Base-by-base conservation (phyloP, 1,140 invertebrate species). In the Anoplolepis gracilipes region DNA sequence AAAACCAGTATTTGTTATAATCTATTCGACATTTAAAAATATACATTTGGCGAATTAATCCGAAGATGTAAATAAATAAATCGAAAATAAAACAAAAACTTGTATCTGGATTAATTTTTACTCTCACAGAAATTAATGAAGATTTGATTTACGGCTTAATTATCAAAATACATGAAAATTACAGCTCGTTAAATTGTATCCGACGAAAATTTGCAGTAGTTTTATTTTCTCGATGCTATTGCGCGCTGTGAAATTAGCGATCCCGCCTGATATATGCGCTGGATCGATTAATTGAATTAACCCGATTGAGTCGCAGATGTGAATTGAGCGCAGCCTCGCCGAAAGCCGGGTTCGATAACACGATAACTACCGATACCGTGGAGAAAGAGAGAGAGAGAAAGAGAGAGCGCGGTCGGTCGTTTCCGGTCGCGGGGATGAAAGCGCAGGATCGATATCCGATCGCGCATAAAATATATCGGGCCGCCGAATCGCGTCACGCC, bases 401-500 rank as follows among this genome's bases (percentile, higher is more conserved):
- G n/a, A n/a, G n/a, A 3, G 33, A 30, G 53, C 53, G 65, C 65
- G 65, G 65, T 36, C 49, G 33, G 39, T 10, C 77, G 64, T 33
- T 72, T 82, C 78, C 78, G 78, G 53, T 73, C 78, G 78, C 53
- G 2, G 30, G 30, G 10, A 25, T 69, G 69, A 79, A 79, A 39
- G 77, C 62, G 11, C 62, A 7, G 62, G 62, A 79, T 79, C 76
- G 76, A 79, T 79, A 78, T 65, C 76, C 61, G 62, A 79, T 79
- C 76, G 65, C 28, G 67, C 78, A 39, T 73, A 82, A 73, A 49
- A 82, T 81, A 57, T 72, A 81, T 82, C 25, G 53, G n/a, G 30
- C 67, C 78, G 78, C 67, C 78, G 67, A 72, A 73, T 82, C 78
- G 78, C 78, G 78, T 82, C 78, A 82, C 78, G 67, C 78, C 67